These are phyloP conservation scores for Acanthurus leucopareius DNA, from an alignment of 2,797 vertebrate genomes.

Conservation along the genomic window DNA sequence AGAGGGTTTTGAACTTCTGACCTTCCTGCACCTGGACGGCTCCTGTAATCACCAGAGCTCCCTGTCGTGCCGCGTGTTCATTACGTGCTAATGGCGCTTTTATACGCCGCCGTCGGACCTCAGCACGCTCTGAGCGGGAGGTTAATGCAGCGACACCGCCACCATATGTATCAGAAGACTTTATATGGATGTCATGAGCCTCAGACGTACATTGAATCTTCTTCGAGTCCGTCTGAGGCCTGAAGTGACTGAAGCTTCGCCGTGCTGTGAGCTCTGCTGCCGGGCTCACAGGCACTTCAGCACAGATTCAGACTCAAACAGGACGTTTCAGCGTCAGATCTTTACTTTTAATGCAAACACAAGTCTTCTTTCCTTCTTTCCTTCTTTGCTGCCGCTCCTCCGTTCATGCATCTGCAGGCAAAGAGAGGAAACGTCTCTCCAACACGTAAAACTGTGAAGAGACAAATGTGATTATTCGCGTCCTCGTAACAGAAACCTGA, in stretches of 20 bases:
- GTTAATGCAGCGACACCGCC: conserved; percentile 16
- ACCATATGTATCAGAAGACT: conserved; percentile 14
- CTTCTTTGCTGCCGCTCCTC: no score
- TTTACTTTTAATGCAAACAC: no score
- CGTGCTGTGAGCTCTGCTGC: not conserved
- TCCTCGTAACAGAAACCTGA: not conserved
- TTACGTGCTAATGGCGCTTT: conserved; percentile 36
- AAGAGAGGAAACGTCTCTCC: not conserved
- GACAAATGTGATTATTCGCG: conserved; percentile 53
- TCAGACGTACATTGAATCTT: not conserved
- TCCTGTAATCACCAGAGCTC: conserved; percentile 1
- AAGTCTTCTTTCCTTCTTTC: no score
- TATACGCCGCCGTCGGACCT: conserved; percentile 7
- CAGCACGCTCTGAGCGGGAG: not conserved
- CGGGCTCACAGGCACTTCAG: not conserved
- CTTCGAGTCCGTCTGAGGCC: no score
- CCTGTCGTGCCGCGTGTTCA: not conserved
- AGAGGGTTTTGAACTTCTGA: conserved; percentile 17
- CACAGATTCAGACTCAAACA: no score
- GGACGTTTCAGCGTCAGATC: not conserved
- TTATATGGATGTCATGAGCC: not conserved
- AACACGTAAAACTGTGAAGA: conserved; percentile 10
- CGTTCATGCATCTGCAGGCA: not conserved
- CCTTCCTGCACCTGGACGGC: conserved; percentile 11
- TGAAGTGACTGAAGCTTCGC: conserved; percentile 11